A percentile compares a stretch with the other conserved stretches of the same genome.
Evolutionary conservation across 2,113 vertebrate species (phyloP).

Genomic region (Lasiurus borealis): DNA sequence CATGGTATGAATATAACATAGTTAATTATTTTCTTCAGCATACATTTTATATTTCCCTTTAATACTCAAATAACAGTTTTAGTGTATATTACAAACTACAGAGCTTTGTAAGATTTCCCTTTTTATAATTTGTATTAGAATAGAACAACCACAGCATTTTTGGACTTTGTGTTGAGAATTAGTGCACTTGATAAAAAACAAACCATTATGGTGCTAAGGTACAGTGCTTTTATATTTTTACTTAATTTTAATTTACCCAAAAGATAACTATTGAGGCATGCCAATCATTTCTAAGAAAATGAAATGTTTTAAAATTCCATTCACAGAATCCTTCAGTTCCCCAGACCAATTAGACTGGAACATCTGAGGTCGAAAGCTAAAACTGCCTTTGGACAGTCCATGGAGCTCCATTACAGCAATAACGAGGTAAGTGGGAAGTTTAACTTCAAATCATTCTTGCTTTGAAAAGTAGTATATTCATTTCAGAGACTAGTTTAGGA

Average conservation of each 20-base stretch:
- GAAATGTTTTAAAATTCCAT: conserved; percentile 74
- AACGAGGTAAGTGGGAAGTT: conserved; percentile 92
- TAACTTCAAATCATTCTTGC: not conserved
- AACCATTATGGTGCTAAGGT: not conserved
- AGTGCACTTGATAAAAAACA: conserved; percentile 41
- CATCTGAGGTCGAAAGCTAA: conserved; percentile 95
- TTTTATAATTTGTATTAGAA: conserved; percentile 40
- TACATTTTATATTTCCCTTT: conserved; percentile 49
- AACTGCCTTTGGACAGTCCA: conserved; percentile 96
- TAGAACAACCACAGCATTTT: conserved; percentile 25
- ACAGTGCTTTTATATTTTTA: conserved; percentile 32
- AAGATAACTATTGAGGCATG: conserved; percentile 18
- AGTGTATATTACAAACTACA: conserved; percentile 32
- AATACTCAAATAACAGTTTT: not conserved
- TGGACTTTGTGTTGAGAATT: conserved; percentile 38
- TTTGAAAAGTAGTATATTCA: conserved; percentile 33
- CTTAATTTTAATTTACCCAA: conserved; percentile 39
- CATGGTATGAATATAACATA: not conserved
- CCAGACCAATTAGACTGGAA: conserved; percentile 96
- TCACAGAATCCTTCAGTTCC: conserved; percentile 95
- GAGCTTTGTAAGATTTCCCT: conserved; percentile 16
- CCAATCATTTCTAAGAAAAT: conserved; percentile 58
- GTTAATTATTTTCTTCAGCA: conserved; percentile 15
- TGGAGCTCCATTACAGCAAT: conserved; percentile 99
- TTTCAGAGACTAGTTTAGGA: conserved; percentile 36